Base-by-base conservation (phyloP, 2,888 invertebrate species). In the Fragum whitleyi region DNA sequence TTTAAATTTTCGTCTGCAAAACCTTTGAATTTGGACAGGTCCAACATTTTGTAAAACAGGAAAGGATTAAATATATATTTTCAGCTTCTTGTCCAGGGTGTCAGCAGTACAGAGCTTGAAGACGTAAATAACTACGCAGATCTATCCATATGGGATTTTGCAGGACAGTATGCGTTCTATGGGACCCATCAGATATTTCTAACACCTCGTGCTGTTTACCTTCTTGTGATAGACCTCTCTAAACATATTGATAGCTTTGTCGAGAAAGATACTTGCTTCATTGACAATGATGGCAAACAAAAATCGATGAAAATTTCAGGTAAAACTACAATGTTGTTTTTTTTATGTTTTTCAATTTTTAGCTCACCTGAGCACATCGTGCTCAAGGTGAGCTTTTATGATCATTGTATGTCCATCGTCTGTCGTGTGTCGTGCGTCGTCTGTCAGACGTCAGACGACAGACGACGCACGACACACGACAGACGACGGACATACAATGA, bases 111-210 rank as follows among this genome's bases (percentile, higher is more conserved):
- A 19, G 32, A 61, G 9, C n/a, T 32, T 1, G 14, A 26, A 11
- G 61, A 61, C n/a, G 19, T 32, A 2, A 67, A 42, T 23, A 67
- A 47, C 1, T 39, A 21, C 23, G 67, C 47, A 42, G 67, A 29
- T n/a, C 0, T 68, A 23, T 47, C 32, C 5, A 39, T 75, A 11
- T 75, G 75, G 75, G 75, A 75, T 29, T 75, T 75, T 47, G 75
- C 68, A 19, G 75, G 75, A 11, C 75, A 75, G 47, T 75, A 57
- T 47, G 39, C 68, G 1, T 75, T 69, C 23, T 75, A 75, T 61
- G 75, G 68, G 6, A 75, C 75, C 9, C 75, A 75, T 69, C 68
- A 68, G 21, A 6, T 75, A 7, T 75, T 75, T 59, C 69, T 68
- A 9, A 47, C 59, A 16, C 57, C n/a, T 1, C 62, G 69, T 26